A percentile compares a stretch with the other conserved stretches of the same genome.
Conservation (phyloP, 2,888 invertebrate species). For the Chymomyza procnemis region DNA sequence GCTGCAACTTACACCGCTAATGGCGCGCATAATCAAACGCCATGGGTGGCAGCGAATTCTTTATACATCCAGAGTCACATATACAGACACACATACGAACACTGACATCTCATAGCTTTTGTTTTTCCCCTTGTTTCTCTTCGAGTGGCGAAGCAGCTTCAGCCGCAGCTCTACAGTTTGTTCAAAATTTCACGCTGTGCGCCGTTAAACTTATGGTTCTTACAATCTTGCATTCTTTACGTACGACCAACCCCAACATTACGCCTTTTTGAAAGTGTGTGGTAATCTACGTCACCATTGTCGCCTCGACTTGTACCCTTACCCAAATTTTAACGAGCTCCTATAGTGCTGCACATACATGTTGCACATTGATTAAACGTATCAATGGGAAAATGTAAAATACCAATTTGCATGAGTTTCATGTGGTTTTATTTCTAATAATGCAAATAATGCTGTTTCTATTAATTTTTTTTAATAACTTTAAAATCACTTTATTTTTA, state of each 20-base stretch:
- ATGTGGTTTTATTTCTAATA: too few species aligned
- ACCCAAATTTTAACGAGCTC: too few species aligned
- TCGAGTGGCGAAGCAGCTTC: conserved; percentile 36
- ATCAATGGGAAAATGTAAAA: too few species aligned
- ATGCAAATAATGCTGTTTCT: too few species aligned
- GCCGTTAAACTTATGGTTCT: conserved; percentile 50
- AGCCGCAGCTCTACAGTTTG: conserved; percentile 39
- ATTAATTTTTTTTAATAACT: too few species aligned
- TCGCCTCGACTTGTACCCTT: conserved; percentile 13
- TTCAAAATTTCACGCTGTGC: conserved; percentile 67
- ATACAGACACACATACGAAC: conserved; percentile 17
- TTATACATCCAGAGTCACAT: neutral
- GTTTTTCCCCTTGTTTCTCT: conserved; percentile 56
- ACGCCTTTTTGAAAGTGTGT: conserved; percentile 17
- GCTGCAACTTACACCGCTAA: conserved; percentile 73
- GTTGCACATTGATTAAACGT: too few species aligned
- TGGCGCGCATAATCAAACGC: conserved; percentile 75
- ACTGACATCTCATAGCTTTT: conserved; percentile 62
- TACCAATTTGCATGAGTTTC: too few species aligned
- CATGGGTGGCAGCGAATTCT: conserved; percentile 56
- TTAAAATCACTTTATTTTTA: too few species aligned
- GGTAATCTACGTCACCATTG: conserved; percentile 21
- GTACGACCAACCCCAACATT: conserved; percentile 23
- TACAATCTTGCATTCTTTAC: conserved; percentile 47
- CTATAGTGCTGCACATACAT: too few species aligned